phyloP scores from a whole-genome alignment of 2,113 vertebrate species.

The Coreoperca whiteheadi region DNA sequence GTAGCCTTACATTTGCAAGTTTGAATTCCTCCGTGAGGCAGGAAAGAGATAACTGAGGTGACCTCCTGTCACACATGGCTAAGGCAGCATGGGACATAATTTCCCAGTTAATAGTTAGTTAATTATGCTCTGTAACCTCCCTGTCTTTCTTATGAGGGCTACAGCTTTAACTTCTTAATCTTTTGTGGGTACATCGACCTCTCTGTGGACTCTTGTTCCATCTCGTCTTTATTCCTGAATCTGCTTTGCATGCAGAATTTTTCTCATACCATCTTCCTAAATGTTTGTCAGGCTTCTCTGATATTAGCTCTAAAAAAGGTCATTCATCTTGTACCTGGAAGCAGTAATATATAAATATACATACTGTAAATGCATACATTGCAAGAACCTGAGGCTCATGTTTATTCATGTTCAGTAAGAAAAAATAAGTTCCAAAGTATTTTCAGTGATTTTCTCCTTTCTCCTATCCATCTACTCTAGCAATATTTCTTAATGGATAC shows the following conservation, averaged over 20 bases:
- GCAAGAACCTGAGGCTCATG: not conserved
- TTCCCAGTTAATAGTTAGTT: conserved; percentile 31
- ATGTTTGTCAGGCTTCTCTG: not conserved
- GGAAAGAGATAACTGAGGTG: conserved; percentile 5
- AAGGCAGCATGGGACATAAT: conserved; percentile 16
- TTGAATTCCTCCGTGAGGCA: conserved; percentile 14
- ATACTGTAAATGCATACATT: not conserved
- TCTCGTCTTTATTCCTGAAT: not conserved
- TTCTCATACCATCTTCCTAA: not conserved
- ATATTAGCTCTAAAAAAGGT: not conserved
- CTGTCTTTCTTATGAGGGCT: not conserved
- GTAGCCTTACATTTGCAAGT: conserved; percentile 5
- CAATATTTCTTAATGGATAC: not conserved
- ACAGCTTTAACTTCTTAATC: conserved; percentile 37
- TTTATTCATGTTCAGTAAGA: not conserved
- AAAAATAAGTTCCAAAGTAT: not conserved
- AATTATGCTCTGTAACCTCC: conserved; percentile 37
- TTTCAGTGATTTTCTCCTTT: not conserved
- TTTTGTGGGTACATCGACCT: not conserved
- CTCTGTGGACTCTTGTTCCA: conserved; percentile 6
- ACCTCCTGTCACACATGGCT: conserved; percentile 17
- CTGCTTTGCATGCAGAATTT: not conserved
- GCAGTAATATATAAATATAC: conserved; percentile 8
- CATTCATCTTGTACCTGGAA: conserved; percentile 28
- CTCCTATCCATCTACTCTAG: not conserved